These are phyloP conservation scores for Dufourea novaeangliae DNA, from an alignment of 1,140 invertebrate genomes.

Conservation along the genomic window DNA sequence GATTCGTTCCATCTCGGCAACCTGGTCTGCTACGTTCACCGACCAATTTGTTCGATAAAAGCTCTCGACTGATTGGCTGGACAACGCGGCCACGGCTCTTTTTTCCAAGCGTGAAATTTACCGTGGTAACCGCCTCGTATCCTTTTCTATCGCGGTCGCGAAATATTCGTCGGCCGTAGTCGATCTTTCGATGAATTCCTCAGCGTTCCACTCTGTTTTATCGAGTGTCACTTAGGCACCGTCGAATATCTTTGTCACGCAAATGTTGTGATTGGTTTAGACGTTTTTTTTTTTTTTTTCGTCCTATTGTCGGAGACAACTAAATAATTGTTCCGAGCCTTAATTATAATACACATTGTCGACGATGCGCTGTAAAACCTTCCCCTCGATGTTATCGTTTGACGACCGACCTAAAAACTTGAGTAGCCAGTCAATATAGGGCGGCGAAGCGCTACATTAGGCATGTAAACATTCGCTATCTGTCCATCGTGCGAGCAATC, in stretches of 20 bases:
- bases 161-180: constrained; percentile 19
- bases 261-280: too few species aligned
- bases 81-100: constrained; percentile 76
- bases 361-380: background rate
- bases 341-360: background rate
- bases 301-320: too few species aligned
- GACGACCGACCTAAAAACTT: constrained; percentile 47
- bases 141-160: constrained; percentile 21
- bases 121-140: constrained; percentile 65
- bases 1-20: constrained; percentile 51
- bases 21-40: constrained; percentile 71
- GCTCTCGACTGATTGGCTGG: constrained; percentile 79
- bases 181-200: background rate
- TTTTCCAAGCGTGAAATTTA: constrained; percentile 75
- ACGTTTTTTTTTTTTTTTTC: too few species aligned
- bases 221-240: too few species aligned
- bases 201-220: background rate
- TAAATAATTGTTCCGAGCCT: too few species aligned
- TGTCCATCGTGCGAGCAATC: constrained; percentile 63
- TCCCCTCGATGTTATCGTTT: constrained; percentile 9
- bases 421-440: constrained; percentile 61
- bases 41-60: constrained; percentile 81
- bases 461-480: constrained; percentile 71
- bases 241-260: too few species aligned
- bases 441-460: constrained; percentile 68